Evolutionary conservation across 1,140 invertebrate genomes (phyloP).

Genomic region (Caligus rogercresseyi): DNA sequence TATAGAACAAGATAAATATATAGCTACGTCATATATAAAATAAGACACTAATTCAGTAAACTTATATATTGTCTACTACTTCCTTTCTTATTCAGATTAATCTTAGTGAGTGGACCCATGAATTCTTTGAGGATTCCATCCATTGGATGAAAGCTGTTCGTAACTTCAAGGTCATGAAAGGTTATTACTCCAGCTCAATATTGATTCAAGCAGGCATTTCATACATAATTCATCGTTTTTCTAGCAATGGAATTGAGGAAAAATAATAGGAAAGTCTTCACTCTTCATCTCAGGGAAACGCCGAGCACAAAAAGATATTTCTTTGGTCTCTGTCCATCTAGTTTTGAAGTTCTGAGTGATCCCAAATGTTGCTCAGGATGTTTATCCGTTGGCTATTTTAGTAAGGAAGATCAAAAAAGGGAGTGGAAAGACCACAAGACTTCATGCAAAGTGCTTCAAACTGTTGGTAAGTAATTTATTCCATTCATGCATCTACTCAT

Average conservation of each 20-base stretch:
- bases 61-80: not conserved
- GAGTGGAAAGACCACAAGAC: conserved; percentile 11
- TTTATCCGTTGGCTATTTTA: conserved; percentile 3
- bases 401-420: conserved; percentile 12
- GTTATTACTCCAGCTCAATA: not conserved
- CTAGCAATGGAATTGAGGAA: not conserved
- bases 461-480: conserved; percentile 1
- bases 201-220: not conserved
- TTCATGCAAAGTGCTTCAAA: conserved; percentile 5
- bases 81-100: not conserved
- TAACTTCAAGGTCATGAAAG: not conserved
- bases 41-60: too few species aligned
- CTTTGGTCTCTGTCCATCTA: conserved; percentile 9
- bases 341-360: not conserved
- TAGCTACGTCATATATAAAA: too few species aligned
- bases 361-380: conserved; percentile 7
- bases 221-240: not conserved
- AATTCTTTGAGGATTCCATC: not conserved
- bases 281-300: not conserved
- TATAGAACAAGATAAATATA: too few species aligned
- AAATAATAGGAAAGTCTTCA: not conserved
- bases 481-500: too few species aligned
- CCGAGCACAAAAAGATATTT: not conserved
- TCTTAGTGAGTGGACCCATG: not conserved
- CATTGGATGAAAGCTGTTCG: not conserved